Percentiles rank a stretch among this genome's conserved stretches.
Conservation (phyloP, 2,113 vertebrate genomes). For the Rhynchopsitta pachyrhyncha region DNA sequence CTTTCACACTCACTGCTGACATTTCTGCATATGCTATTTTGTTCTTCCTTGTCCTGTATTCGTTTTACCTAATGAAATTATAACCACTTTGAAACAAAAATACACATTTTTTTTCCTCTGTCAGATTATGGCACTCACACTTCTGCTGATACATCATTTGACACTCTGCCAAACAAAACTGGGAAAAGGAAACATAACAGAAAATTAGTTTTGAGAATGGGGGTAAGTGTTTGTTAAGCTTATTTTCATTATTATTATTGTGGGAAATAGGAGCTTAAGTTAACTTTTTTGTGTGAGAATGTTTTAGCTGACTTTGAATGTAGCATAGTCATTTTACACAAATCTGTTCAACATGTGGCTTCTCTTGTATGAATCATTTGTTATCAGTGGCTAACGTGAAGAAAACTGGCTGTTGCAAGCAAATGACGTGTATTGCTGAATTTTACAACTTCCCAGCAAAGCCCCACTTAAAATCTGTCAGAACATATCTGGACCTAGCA, state of each 20-base stretch:
- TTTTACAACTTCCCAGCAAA: slow-evolving; percentile 50
- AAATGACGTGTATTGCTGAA: slow-evolving; percentile 58
- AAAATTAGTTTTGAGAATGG: slow-evolving; percentile 38
- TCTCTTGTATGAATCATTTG: slow-evolving; percentile 62
- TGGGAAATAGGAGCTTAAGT: slow-evolving; percentile 51
- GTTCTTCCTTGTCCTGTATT: slow-evolving; percentile 4
- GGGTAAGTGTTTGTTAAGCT: slow-evolving; percentile 48
- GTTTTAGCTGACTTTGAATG: slow-evolving; percentile 48
- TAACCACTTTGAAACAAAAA: slow-evolving; percentile 55
- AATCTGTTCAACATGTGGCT: slow-evolving; percentile 58
- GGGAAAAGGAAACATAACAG: slow-evolving; percentile 28
- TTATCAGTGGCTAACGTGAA: slow-evolving; percentile 21
- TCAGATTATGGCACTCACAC: slow-evolving; percentile 10
- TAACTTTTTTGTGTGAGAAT: slow-evolving; percentile 62
- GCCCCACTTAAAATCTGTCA: slow-evolving; percentile 53
- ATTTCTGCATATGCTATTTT: background rate
- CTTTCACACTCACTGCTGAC: slow-evolving; percentile 10
- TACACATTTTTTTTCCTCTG: slow-evolving; percentile 9
- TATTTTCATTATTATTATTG: slow-evolving; percentile 55
- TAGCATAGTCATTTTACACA: background rate
- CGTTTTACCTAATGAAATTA: slow-evolving; percentile 17
- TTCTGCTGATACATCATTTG: slow-evolving; percentile 37
- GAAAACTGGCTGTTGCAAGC: slow-evolving; percentile 64
- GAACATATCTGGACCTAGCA: slow-evolving; percentile 47
- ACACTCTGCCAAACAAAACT: slow-evolving; percentile 10